phyloP scores from a whole-genome alignment of 2,113 vertebrate genomes.

The Microtus montanus region DNA sequence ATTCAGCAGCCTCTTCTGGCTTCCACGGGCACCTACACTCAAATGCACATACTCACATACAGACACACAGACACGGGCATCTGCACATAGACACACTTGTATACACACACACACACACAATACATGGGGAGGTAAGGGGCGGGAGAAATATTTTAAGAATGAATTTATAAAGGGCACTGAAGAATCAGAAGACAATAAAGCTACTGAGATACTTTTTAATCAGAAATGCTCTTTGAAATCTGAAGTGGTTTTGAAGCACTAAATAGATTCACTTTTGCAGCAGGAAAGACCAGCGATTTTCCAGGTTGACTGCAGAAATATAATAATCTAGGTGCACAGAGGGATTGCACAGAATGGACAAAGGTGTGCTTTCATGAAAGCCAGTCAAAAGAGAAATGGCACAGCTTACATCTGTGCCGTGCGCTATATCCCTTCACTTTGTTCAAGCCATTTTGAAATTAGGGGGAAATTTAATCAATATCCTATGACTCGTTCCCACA shows the following conservation, averaged over 20 bases:
- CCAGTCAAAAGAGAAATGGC: constrained; percentile 20
- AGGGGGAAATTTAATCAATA: constrained; percentile 54
- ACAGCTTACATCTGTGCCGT: background rate
- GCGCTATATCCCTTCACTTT: constrained; percentile 39
- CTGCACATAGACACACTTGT: too few relatives aligned
- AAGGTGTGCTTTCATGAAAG: constrained; percentile 61
- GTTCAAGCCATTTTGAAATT: constrained; percentile 51
- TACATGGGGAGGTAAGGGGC: background rate
- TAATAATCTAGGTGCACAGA: background rate
- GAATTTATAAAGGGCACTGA: background rate
- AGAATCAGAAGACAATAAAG: background rate
- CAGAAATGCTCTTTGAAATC: background rate
- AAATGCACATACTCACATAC: background rate
- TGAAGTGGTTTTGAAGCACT: constrained; percentile 16
- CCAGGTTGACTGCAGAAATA: constrained; percentile 21
- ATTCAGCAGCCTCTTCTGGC: background rate
- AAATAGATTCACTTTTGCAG: background rate
- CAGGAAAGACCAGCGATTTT: background rate
- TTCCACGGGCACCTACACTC: too few relatives aligned
- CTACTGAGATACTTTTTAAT: background rate
- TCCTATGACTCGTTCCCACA: constrained; percentile 59
- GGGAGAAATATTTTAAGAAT: background rate
- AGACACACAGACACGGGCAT: background rate
- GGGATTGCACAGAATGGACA: constrained; percentile 18
- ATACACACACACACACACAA: background rate